Conservation (phyloP, 2,113 vertebrate genomes). For the Anguilla japonica region DNA sequence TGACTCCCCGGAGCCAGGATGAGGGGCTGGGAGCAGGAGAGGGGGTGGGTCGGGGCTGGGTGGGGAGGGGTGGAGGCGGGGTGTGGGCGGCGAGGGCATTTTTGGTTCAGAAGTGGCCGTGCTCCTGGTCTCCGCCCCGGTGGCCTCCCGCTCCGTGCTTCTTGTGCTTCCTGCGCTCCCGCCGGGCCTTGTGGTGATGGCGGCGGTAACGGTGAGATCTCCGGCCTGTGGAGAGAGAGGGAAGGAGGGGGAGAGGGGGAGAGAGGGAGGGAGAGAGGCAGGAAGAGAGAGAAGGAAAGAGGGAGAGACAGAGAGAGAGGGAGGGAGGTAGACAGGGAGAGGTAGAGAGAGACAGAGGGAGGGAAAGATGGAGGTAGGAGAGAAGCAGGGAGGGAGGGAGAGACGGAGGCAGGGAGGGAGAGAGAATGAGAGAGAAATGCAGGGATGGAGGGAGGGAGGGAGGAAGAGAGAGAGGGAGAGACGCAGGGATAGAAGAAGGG, state of each 20-base stretch:
- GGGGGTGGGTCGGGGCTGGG: constrained; percentile 24
- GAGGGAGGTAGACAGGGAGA: background rate
- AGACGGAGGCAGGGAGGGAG: no score
- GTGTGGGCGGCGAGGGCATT: constrained; percentile 18
- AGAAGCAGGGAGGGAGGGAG: no score
- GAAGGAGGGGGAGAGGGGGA: background rate
- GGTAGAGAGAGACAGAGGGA: background rate
- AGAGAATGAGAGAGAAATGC: no score
- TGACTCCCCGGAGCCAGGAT: constrained; percentile 39
- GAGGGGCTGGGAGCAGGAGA: constrained; percentile 29
- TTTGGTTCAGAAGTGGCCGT: constrained; percentile 72
- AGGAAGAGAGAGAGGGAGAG: no score
- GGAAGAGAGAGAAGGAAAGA: background rate
- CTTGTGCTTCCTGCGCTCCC: constrained; percentile 87
- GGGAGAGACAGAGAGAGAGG: background rate
- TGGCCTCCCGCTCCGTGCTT: constrained; percentile 70
- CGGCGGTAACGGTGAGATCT: constrained; percentile 82
- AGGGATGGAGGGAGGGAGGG: no score
- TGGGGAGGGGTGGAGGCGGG: background rate
- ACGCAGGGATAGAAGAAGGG: no score
- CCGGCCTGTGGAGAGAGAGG: constrained; percentile 69
- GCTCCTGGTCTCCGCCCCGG: constrained; percentile 60
- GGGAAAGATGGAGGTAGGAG: background rate
- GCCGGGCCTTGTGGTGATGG: constrained; percentile 80
- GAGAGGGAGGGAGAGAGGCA: no score